Percentiles rank a stretch among this genome's conserved stretches.
phyloP scores from a whole-genome alignment of 2,888 invertebrate species.

The Psococerastis gibbosa region DNA sequence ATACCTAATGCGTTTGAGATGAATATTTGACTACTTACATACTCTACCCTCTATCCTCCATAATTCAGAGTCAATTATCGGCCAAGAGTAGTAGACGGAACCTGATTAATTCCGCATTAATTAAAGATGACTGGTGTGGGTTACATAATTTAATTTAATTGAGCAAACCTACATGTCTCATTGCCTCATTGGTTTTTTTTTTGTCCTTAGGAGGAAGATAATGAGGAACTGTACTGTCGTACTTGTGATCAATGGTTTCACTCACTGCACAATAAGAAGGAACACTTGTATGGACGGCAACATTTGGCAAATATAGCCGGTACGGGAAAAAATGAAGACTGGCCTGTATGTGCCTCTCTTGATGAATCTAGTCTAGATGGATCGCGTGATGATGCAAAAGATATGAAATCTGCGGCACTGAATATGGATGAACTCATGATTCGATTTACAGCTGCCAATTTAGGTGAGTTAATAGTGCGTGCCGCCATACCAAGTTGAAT shows the following conservation, averaged over 20 bases:
- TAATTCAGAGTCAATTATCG: no score
- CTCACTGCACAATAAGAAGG: slow-evolving; percentile 35
- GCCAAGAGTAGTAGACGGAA: no score
- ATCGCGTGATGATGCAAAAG: slow-evolving; percentile 15
- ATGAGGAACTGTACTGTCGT: slow-evolving; percentile 34
- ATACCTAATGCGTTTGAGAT: no score
- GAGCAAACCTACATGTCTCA: neutral
- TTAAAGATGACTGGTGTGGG: no score
- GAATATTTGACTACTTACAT: no score
- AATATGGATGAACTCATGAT: slow-evolving; percentile 25
- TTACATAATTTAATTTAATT: no score
- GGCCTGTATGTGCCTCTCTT: slow-evolving; percentile 22
- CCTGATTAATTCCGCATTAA: no score
- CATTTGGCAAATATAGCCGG: slow-evolving; percentile 30
- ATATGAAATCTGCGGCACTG: slow-evolving; percentile 15
- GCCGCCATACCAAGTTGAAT: no score
- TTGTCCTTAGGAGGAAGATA: slow-evolving; percentile 31
- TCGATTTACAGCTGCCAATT: slow-evolving; percentile 22
- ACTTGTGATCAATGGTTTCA: slow-evolving; percentile 38
- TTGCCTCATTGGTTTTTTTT: slow-evolving; percentile 3
- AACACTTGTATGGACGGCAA: slow-evolving; percentile 35
- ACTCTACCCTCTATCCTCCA: no score
- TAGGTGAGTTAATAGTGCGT: no score
- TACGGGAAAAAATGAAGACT: slow-evolving; percentile 16
- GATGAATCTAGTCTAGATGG: slow-evolving; percentile 28